Evolutionary conservation across 2,888 invertebrate genomes (phyloP).

Genomic region (Disparrhopalites patrizii): DNA sequence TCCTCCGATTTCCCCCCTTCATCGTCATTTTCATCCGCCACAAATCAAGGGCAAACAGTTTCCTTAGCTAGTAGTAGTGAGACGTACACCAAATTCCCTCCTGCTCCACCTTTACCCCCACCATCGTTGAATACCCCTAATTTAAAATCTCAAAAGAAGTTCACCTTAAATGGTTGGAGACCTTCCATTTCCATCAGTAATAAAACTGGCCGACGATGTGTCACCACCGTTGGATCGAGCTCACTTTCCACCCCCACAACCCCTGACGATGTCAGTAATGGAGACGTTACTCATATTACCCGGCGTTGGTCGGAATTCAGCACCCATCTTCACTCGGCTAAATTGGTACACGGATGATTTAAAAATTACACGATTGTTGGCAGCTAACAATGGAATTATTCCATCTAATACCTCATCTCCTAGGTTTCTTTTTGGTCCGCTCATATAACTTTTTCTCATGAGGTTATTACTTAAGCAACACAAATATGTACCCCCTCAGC

Average conservation of each 20-base stretch:
- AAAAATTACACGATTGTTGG: neutral
- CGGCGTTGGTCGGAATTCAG: constrained; percentile 40
- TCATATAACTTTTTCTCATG: no score
- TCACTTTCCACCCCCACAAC: constrained; percentile 13
- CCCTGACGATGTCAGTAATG: constrained; percentile 9
- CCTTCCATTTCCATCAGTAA: constrained; percentile 32
- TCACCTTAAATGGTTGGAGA: constrained; percentile 41
- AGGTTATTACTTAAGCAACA: no score
- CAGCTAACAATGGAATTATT: neutral
- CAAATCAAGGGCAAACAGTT: no score
- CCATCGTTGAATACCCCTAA: neutral
- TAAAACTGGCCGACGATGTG: constrained; percentile 27
- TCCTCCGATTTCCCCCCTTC: neutral
- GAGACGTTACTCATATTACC: constrained; percentile 16
- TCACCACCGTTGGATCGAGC: constrained; percentile 31
- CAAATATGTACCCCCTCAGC: no score
- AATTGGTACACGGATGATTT: constrained; percentile 34
- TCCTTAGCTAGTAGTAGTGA: neutral
- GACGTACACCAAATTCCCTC: no score
- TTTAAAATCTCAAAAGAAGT: constrained; percentile 31
- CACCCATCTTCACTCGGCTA: constrained; percentile 28
- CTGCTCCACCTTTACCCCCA: constrained; percentile 14
- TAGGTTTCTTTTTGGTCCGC: no score
- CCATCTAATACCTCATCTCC: neutral
- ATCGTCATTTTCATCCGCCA: no score